A percentile compares a stretch with the other conserved stretches of the same genome.
Conservation (phyloP, 2,888 invertebrate genomes). For the Clusia tigrina region DNA sequence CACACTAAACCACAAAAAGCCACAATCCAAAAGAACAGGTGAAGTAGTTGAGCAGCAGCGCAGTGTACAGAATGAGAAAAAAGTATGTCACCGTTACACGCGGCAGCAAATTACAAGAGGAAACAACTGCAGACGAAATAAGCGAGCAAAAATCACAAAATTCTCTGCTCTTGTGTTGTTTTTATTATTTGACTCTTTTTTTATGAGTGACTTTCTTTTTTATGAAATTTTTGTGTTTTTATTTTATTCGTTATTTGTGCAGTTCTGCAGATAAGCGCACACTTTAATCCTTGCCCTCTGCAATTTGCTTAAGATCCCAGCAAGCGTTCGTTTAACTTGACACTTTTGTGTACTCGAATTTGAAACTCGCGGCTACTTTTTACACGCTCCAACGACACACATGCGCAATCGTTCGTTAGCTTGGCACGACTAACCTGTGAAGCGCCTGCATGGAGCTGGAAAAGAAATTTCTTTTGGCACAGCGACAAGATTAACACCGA, state of each 20-base stretch:
- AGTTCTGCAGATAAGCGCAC: background rate
- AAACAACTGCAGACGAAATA: background rate
- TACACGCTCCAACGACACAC: background rate
- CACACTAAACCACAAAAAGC: background rate
- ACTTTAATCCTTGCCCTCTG: background rate
- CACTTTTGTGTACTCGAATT: background rate
- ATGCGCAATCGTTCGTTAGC: background rate
- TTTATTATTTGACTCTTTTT: background rate
- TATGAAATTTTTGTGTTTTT: background rate
- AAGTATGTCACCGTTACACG: slow-evolving; percentile 48
- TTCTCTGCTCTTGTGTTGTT: too few species aligned
- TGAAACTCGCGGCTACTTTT: background rate
- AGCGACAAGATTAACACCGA: background rate
- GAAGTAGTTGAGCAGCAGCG: slow-evolving; percentile 28
- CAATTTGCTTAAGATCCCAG: background rate
- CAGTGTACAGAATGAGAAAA: slow-evolving; percentile 25
- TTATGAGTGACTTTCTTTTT: background rate
- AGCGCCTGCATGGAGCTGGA: background rate
- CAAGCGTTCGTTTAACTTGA: background rate
- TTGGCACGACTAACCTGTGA: slow-evolving; percentile 1
- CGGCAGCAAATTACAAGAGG: slow-evolving; percentile 12
- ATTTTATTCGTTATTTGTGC: background rate
- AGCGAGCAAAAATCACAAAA: too few species aligned
- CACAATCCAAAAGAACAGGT: slow-evolving; percentile 31
- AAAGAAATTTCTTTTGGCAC: background rate